phyloP scores from a whole-genome alignment of 2,888 invertebrate species.

The Dasypolia templi region DNA sequence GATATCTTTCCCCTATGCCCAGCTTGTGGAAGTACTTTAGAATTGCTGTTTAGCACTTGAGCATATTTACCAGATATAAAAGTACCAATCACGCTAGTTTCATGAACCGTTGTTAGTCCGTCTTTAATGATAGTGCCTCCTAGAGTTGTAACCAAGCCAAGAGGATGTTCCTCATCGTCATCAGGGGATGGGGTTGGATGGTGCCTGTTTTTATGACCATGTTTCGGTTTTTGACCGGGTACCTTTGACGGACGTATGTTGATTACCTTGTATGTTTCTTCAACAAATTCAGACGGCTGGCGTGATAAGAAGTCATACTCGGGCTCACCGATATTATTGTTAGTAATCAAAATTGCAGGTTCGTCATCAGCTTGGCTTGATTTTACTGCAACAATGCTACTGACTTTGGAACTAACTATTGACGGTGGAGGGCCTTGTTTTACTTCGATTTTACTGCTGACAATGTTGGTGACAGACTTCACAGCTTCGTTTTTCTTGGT shows the following conservation, averaged over 20 bases:
- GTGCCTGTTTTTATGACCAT: constrained; percentile 83
- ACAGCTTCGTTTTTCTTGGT: constrained; percentile 80
- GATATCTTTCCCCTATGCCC: constrained; percentile 92
- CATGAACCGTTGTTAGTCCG: constrained; percentile 95
- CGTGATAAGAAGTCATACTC: constrained; percentile 96
- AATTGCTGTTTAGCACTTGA: constrained; percentile 95
- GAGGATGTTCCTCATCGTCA: constrained; percentile 92
- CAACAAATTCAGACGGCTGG: constrained; percentile 95
- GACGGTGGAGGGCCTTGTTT: constrained; percentile 83
- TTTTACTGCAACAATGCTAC: constrained; percentile 90
- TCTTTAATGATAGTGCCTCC: constrained; percentile 96
- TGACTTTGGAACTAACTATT: constrained; percentile 84
- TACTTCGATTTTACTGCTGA: constrained; percentile 88
- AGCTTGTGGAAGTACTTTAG: constrained; percentile 90
- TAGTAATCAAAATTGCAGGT: constrained; percentile 91
- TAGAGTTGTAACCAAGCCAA: constrained; percentile 95
- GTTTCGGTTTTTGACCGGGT: constrained; percentile 86
- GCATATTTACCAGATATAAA: constrained; percentile 97
- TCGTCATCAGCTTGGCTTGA: constrained; percentile 86
- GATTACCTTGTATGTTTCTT: constrained; percentile 96
- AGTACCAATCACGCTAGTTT: constrained; percentile 97
- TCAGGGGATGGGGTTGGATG: constrained; percentile 86
- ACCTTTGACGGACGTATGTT: constrained; percentile 93
- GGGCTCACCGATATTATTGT: constrained; percentile 94
- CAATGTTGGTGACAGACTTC: constrained; percentile 83